phyloP scores from a whole-genome alignment of 1,140 invertebrate species.

The Drosophila albomicans region DNA sequence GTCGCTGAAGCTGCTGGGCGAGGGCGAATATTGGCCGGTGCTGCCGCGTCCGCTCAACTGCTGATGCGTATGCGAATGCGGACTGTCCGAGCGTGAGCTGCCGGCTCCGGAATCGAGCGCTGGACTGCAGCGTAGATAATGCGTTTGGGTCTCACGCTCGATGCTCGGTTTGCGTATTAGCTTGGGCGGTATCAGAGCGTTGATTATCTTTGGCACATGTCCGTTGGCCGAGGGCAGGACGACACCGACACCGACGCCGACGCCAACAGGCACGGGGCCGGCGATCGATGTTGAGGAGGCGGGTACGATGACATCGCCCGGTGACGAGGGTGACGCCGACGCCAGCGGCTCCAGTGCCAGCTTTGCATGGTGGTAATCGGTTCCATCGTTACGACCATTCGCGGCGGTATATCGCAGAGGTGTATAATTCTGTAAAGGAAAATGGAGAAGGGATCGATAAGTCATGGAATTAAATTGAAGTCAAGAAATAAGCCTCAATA shows the following conservation, averaged over 20 bases:
- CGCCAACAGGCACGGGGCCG: slow-evolving; percentile 49
- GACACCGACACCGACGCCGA: slow-evolving; percentile 46
- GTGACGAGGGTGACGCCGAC: slow-evolving; percentile 62
- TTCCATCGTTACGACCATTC: slow-evolving; percentile 77
- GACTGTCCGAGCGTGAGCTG: slow-evolving; percentile 95
- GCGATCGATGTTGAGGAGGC: slow-evolving; percentile 42
- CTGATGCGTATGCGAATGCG: slow-evolving; percentile 87
- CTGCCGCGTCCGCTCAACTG: slow-evolving; percentile 84
- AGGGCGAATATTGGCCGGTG: slow-evolving; percentile 89
- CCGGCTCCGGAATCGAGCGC: slow-evolving; percentile 94
- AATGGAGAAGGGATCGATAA: not conserved
- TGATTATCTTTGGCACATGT: slow-evolving; percentile 81
- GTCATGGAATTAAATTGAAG: not conserved
- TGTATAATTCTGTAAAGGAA: slow-evolving; percentile 68
- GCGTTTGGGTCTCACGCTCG: slow-evolving; percentile 91
- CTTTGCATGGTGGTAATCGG: slow-evolving; percentile 78
- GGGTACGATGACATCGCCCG: slow-evolving; percentile 52
- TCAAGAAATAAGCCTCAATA: no score
- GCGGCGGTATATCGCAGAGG: slow-evolving; percentile 75
- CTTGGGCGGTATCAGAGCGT: slow-evolving; percentile 88
- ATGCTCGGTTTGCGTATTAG: slow-evolving; percentile 94
- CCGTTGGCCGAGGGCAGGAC: slow-evolving; percentile 63
- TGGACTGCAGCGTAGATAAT: slow-evolving; percentile 90
- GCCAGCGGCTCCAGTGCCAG: slow-evolving; percentile 73
- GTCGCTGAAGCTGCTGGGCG: slow-evolving; percentile 87